Percentiles rank a stretch among this genome's conserved stretches.
Conservation (phyloP, 92 coral and sea anemone species). For the Chrysogorgia sp. region DNA sequence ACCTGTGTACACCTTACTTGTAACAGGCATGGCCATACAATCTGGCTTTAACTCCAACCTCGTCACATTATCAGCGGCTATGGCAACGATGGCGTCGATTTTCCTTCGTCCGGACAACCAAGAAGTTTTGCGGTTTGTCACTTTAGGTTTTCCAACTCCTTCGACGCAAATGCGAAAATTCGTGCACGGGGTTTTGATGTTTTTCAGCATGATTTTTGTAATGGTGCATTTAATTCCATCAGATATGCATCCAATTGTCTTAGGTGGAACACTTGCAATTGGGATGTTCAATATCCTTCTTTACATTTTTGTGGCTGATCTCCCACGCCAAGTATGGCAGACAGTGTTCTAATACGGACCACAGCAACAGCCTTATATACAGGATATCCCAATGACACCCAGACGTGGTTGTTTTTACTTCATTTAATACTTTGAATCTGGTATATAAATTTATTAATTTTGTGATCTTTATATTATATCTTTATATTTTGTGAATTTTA, state of each 20-base stretch:
- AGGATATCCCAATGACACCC: no score
- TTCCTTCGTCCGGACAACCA: constrained; percentile 46
- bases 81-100: constrained; percentile 15
- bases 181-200: constrained; percentile 29
- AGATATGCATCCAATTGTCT: neutral
- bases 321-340: constrained; percentile 2
- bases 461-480: no score
- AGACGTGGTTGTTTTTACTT: no score
- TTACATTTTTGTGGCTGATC: constrained; percentile 20
- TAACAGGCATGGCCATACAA: neutral
- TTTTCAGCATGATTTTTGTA: neutral
- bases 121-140: constrained; percentile 3
- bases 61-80: neutral
- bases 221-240: neutral
- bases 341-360: neutral
- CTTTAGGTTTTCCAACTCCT: neutral
- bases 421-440: no score
- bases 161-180: neutral
- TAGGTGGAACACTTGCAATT: neutral
- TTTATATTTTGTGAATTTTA: no score
- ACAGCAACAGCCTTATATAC: no score
- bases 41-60: neutral
- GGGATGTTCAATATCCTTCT: neutral
- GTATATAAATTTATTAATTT: no score
- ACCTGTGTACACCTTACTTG: constrained; percentile 28